These are phyloP conservation scores for Clinocottus analis DNA, from an alignment of 2,113 vertebrate genomes.

Conservation along the genomic window DNA sequence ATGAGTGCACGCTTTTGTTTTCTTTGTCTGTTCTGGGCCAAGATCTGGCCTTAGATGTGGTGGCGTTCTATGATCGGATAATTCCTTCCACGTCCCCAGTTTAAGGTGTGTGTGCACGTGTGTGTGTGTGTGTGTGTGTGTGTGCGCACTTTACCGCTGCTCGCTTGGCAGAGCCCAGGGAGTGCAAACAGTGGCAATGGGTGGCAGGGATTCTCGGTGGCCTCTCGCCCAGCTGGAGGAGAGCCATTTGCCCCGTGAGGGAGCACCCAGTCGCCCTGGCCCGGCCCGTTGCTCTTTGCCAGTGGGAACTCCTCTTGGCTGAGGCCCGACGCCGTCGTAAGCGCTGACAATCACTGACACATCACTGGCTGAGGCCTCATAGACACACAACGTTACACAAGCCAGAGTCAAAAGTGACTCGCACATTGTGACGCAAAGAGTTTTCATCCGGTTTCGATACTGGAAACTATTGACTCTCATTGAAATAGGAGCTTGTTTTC, in stretches of 20 bases:
- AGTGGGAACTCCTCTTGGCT: conserved; percentile 79
- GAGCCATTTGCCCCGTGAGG: conserved; percentile 73
- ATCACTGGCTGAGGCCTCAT: conserved; percentile 58
- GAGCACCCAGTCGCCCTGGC: conserved; percentile 74
- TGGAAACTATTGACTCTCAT: background rate
- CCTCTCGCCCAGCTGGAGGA: conserved; percentile 80
- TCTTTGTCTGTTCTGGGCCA: conserved; percentile 79
- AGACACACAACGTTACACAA: conserved; percentile 41
- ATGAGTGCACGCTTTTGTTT: conserved; percentile 81
- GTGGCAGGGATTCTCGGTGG: conserved; percentile 74
- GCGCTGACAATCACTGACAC: conserved; percentile 68
- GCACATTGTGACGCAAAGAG: background rate
- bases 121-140: conserved; percentile 49
- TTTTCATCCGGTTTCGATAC: background rate
- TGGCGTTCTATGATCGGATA: conserved; percentile 79
- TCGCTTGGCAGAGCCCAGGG: conserved; percentile 65
- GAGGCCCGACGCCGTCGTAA: conserved; percentile 52
- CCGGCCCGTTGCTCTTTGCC: conserved; percentile 59
- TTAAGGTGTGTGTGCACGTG: conserved; percentile 70
- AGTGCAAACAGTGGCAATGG: conserved; percentile 73
- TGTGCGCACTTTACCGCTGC: conserved; percentile 46
- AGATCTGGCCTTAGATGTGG: conserved; percentile 80
- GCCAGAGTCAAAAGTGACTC: conserved; percentile 17
- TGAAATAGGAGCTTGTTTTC: background rate
- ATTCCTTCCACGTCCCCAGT: conserved; percentile 76